Evolutionary conservation across 2,797 vertebrate genomes (phyloP), one percentile per base, ranked within the genome.

Genomic region (Myotis myotis): DNA sequence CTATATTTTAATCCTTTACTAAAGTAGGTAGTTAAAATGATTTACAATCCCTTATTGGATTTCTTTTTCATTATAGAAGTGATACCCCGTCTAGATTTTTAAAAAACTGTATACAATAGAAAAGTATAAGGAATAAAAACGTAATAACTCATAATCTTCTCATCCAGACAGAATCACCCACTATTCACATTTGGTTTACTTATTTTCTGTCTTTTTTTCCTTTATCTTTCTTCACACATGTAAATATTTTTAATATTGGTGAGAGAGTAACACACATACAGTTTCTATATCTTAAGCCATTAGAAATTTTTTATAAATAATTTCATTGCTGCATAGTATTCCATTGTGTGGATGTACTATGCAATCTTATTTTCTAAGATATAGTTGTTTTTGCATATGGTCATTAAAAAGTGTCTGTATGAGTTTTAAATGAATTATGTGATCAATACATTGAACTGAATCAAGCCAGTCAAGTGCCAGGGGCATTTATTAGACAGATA

Each of bases 1-100:
- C 28, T 76, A 47, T 15, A 36, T 74, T 95, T 95, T 72, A 95
- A 84, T 64, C 70, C 47, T 91, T 94, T 89, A 94, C 47, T 78
- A 38, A 93, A 68, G 49, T 55, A 71, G 36, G 10, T 38, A 22
- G 16, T 68, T 68, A 95, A 94, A 93, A 91, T 86, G 44, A 93
- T 47, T 93, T 91, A 91, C 0, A 87, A 87, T 8, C n/a, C 62
- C 47, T 81, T 64, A 92, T 0, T 71, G 16, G 33, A 89, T 87
- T 89, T 95, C 57, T 47, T 87, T 91, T 93, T 90, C 38, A 93
- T 41, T 78, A 2, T 22, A 66, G 93, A 75, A 81, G 23, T 75
- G 41, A 81, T 49, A 80, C 8, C 8, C 11, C 89, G 9, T 94
- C 38, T 74, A 51, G 70, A 91, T 28, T 30, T 62, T 64, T 3